A percentile compares a stretch with the other conserved stretches of the same genome.
These are phyloP conservation scores for Drosophila nannoptera DNA, from an alignment of 1,140 invertebrate genomes.

Conservation along the genomic window DNA sequence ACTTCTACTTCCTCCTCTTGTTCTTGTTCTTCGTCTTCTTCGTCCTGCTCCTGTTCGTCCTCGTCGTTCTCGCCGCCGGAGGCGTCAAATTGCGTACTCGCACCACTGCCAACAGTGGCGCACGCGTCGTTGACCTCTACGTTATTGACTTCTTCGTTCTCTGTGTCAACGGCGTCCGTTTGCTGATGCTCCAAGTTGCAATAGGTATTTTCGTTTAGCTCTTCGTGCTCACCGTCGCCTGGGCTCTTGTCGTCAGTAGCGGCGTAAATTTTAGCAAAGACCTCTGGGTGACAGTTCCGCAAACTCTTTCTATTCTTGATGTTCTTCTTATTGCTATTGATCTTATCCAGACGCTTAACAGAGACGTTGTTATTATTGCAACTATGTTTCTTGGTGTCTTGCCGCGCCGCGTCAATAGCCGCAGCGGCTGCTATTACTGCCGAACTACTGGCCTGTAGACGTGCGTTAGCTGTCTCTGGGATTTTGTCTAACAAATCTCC, in stretches of 20 bases:
- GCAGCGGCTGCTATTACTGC: conserved; percentile 48
- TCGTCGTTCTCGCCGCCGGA: background rate
- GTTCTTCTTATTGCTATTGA: conserved; percentile 38
- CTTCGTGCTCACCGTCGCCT: conserved; percentile 21
- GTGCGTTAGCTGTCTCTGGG: conserved; percentile 36
- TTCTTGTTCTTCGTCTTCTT: conserved; percentile 36
- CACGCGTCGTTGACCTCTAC: background rate
- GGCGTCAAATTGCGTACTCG: background rate
- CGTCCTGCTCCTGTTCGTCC: conserved; percentile 41
- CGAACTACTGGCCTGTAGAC: conserved; percentile 43
- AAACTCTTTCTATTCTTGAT: conserved; percentile 57
- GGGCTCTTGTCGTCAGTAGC: conserved; percentile 13
- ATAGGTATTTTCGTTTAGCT: conserved; percentile 11
- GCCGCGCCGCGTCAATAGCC: conserved; percentile 41
- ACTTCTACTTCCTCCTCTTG: conserved; percentile 62
- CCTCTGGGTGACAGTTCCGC: conserved; percentile 51
- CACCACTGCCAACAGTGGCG: background rate
- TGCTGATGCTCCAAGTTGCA: conserved; percentile 4
- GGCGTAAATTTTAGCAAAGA: conserved; percentile 29
- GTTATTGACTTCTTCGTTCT: background rate
- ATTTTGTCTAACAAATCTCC: conserved; percentile 10
- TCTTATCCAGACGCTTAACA: conserved; percentile 33
- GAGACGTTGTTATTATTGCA: conserved; percentile 6
- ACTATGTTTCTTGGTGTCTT: conserved; percentile 8
- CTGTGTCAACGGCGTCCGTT: conserved; percentile 4